Evolutionary conservation across 2,888 invertebrate species (phyloP).

Genomic region (Scrobipalpa costella): DNA sequence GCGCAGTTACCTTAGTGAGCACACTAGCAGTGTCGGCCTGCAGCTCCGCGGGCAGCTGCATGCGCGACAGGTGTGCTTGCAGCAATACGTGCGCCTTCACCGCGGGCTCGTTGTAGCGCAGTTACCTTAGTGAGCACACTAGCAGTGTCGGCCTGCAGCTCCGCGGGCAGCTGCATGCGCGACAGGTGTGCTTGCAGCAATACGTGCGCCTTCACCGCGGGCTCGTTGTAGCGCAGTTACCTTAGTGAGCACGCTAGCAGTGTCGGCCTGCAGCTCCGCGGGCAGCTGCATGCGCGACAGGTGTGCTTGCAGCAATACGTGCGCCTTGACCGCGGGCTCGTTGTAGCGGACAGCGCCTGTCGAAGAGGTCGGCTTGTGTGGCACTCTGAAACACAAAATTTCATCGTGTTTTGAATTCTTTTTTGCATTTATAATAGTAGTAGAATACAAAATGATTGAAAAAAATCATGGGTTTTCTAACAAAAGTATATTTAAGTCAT

Average conservation of each 20-base stretch:
- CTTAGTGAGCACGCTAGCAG: constrained; percentile 89
- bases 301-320: constrained; percentile 97
- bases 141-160: constrained; percentile 98
- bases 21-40: constrained; percentile 97
- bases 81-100: constrained; percentile 97
- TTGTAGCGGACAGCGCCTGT: constrained; percentile 88
- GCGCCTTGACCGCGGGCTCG: constrained; percentile 98
- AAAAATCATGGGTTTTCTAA: no score
- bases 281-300: constrained; percentile 96
- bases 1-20: constrained; percentile 79
- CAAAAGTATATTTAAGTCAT: no score
- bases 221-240: not conserved
- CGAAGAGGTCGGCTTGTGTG: constrained; percentile 83
- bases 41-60: constrained; percentile 96
- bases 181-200: constrained; percentile 97
- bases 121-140: constrained; percentile 84
- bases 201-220: constrained; percentile 93
- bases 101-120: not conserved
- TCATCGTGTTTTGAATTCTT: no score
- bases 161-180: constrained; percentile 95
- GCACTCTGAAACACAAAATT: constrained; percentile 80
- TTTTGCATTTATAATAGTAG: no score
- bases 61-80: constrained; percentile 96
- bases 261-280: constrained; percentile 98
- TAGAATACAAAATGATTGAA: no score